These are phyloP conservation scores for Eupithecia inturbata DNA, from an alignment of 2,888 invertebrate species.

Conservation along the genomic window DNA sequence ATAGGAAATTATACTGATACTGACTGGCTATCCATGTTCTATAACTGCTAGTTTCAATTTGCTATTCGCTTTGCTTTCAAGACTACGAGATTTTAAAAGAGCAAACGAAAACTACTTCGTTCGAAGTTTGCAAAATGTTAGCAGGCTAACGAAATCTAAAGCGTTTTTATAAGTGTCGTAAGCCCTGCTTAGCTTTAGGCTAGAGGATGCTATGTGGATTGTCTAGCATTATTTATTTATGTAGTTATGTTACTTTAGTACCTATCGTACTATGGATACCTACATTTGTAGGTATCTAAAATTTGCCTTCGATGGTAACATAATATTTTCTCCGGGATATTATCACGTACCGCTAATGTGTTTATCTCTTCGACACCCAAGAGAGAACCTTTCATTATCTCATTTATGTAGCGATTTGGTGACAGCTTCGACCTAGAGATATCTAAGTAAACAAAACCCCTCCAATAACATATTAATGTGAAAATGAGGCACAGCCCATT, in stretches of 20 bases:
- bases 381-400: slow-evolving; percentile 23
- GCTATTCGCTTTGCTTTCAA: neutral
- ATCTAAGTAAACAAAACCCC: neutral
- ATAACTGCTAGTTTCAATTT: neutral
- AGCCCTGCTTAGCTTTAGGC: no score
- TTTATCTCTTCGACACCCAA: slow-evolving; percentile 43
- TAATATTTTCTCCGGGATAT: slow-evolving; percentile 38
- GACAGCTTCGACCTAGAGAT: neutral
- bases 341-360: slow-evolving; percentile 47
- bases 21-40: neutral
- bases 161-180: neutral
- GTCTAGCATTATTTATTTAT: no score
- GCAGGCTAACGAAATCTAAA: neutral
- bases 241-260: neutral
- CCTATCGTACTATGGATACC: no score
- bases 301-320: slow-evolving; percentile 38
- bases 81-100: neutral
- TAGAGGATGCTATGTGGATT: no score
- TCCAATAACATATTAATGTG: neutral
- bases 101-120: neutral
- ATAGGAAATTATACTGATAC: neutral
- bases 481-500: neutral
- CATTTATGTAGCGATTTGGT: neutral
- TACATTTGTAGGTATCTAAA: neutral
- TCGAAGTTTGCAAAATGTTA: neutral